A percentile compares a stretch with the other conserved stretches of the same genome.
Evolutionary conservation across 2,797 vertebrate genomes (phyloP).

Genomic region (Lemur catta): DNA sequence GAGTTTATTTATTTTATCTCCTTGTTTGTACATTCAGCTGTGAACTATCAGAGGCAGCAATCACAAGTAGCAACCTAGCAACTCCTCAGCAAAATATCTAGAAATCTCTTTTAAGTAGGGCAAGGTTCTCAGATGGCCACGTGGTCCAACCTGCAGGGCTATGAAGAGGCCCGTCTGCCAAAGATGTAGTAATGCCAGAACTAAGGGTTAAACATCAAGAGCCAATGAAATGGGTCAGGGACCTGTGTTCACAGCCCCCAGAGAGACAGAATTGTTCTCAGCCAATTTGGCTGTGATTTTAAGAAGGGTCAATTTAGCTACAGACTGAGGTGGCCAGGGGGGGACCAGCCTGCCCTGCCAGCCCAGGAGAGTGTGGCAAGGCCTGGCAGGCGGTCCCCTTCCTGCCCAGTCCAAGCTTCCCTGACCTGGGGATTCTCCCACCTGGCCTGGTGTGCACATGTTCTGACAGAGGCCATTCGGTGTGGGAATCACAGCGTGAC

Average conservation of each 20-base stretch:
- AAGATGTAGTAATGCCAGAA: background rate
- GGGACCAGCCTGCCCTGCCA: fast-evolving
- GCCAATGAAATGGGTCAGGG: background rate
- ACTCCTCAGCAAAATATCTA: background rate
- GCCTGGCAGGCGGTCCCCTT: background rate
- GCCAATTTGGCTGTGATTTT: background rate
- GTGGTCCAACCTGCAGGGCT: background rate
- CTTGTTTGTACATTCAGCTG: constrained; percentile 70
- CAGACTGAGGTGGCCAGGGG: background rate
- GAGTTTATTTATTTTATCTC: constrained; percentile 71
- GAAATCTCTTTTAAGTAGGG: background rate
- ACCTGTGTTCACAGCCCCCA: background rate
- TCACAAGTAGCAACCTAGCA: background rate
- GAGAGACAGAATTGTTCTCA: background rate
- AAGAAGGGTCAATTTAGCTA: background rate
- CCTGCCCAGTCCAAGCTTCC: fast-evolving
- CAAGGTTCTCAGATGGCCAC: background rate
- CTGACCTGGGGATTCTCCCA: too few relatives aligned
- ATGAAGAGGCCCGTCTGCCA: background rate
- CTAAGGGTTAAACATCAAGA: background rate
- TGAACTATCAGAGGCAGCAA: constrained; percentile 31
- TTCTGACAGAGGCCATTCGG: background rate
- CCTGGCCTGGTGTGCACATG: background rate
- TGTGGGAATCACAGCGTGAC: background rate
- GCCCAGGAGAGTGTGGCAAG: fast-evolving